Evolutionary conservation across 2,113 vertebrate species (phyloP).

Genomic region (Dromaius novaehollandiae): DNA sequence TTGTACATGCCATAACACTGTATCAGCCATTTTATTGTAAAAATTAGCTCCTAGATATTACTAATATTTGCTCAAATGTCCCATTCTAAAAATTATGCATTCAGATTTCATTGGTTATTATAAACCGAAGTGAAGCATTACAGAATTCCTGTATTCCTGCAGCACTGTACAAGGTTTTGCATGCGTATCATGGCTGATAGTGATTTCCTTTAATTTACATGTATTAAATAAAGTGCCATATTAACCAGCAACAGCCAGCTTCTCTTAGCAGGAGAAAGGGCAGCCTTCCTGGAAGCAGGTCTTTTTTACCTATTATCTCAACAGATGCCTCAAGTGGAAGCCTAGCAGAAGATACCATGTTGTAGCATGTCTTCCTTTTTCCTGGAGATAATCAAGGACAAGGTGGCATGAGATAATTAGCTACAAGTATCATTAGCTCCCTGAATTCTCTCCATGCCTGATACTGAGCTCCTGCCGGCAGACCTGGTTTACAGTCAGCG

Average conservation of each 20-base stretch:
- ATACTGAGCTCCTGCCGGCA: neutral
- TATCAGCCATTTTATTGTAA: neutral
- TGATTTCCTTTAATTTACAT: neutral
- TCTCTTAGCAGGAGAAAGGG: neutral
- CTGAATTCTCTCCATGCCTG: neutral
- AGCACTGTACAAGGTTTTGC: neutral
- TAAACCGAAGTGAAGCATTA: neutral
- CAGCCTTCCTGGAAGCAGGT: neutral
- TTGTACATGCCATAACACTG: neutral
- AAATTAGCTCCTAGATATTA: neutral
- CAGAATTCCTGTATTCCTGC: neutral
- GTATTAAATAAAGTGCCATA: neutral
- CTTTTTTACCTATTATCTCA: neutral
- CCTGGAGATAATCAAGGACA: constrained; percentile 7
- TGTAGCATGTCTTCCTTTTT: neutral
- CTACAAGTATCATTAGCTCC: constrained; percentile 32
- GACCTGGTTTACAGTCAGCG: neutral
- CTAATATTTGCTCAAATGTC: neutral
- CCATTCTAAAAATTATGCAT: neutral
- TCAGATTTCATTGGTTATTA: neutral
- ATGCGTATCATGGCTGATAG: neutral
- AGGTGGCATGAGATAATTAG: constrained; percentile 29
- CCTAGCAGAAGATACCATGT: neutral
- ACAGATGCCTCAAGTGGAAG: neutral
- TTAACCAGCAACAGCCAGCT: neutral